phyloP scores from a whole-genome alignment of 2,113 vertebrate species.

The Xiphophorus couchianus region DNA sequence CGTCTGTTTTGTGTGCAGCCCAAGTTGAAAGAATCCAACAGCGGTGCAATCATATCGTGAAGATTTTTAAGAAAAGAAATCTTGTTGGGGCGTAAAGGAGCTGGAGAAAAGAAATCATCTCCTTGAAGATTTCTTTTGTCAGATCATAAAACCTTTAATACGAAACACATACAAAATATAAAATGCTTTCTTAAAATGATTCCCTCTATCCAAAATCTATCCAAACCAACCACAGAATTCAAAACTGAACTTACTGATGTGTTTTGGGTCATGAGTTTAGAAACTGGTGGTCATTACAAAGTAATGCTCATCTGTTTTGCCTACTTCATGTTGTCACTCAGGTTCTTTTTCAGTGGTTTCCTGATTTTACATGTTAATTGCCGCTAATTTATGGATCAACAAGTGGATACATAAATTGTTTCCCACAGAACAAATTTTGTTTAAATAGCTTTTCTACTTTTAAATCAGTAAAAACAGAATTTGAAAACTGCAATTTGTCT shows the following conservation, averaged over 20 bases:
- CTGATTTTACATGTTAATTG: neutral
- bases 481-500: neutral
- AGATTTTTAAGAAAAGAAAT: neutral
- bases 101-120: neutral
- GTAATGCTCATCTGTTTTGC: no score
- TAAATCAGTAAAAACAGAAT: neutral
- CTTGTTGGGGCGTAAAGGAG: neutral
- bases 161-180: no score
- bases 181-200: no score
- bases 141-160: neutral
- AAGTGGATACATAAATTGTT: neutral
- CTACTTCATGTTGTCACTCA: neutral
- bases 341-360: neutral
- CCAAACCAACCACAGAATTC: no score
- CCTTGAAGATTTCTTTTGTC: neutral
- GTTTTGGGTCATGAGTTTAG: no score
- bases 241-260: no score
- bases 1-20: conserved; percentile 30
- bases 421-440: neutral
- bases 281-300: no score
- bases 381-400: neutral
- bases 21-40: conserved; percentile 19
- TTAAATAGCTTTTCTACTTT: neutral
- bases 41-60: no score
- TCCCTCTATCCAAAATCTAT: no score